Conservation (phyloP, 2,113 vertebrate species). For the Mugil cephalus region DNA sequence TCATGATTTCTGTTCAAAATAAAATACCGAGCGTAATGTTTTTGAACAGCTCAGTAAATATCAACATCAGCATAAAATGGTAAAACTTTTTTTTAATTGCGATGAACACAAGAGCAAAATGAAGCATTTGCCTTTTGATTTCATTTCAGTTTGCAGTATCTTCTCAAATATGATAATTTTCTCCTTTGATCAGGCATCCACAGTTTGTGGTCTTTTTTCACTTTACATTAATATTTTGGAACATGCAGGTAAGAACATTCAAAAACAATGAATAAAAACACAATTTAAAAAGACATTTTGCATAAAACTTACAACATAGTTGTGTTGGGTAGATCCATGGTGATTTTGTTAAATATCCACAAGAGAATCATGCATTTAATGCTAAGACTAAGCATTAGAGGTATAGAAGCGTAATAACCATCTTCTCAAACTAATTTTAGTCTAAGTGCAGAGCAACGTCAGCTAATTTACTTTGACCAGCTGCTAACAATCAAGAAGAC, state of each 20-base stretch:
- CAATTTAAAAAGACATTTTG: conserved; percentile 22
- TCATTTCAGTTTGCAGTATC: not conserved
- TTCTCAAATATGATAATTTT: conserved; percentile 5
- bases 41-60: conserved; percentile 20
- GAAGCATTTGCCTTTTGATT: conserved; percentile 3
- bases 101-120: not conserved
- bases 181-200: conserved; percentile 16
- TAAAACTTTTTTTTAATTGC: not conserved
- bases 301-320: conserved; percentile 72
- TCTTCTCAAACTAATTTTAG: conserved; percentile 57
- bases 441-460: conserved; percentile 57
- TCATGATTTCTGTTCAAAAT: conserved; percentile 1
- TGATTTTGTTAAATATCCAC: conserved; percentile 59
- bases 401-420: conserved; percentile 27
- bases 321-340: conserved; percentile 60
- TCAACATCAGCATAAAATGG: not conserved
- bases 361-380: conserved; percentile 42
- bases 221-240: not conserved
- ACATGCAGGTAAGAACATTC: conserved; percentile 34
- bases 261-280: conserved; percentile 20
- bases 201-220: not conserved
- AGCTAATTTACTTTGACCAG: conserved; percentile 71
- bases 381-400: conserved; percentile 31
- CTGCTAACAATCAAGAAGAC: conserved; percentile 74
- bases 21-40: not conserved